These are phyloP conservation scores for Pseudonaja textilis DNA, from an alignment of 2,113 vertebrate genomes.

Conservation along the genomic window DNA sequence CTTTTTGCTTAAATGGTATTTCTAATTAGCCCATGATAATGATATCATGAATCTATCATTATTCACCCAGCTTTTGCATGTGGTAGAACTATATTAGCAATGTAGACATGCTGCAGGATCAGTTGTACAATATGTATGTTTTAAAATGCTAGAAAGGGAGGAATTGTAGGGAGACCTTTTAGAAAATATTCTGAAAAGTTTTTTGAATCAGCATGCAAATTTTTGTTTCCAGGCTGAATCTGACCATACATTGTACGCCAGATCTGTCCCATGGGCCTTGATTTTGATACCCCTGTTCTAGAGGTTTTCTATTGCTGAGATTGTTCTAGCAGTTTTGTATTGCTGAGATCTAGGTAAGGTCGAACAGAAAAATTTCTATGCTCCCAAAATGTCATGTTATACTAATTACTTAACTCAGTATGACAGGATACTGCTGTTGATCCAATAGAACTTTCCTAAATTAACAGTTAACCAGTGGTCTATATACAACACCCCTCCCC, in stretches of 20 bases:
- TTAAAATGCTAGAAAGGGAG: not conserved
- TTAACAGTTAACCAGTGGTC: not conserved
- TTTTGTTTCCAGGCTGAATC: not conserved
- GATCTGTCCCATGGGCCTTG: too few relatives aligned
- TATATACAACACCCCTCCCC: too few relatives aligned
- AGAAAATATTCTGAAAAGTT: not conserved
- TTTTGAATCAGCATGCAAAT: not conserved
- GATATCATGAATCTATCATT: not conserved
- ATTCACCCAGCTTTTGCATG: not conserved
- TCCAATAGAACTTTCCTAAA: not conserved
- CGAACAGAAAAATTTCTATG: not conserved
- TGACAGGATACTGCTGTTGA: not conserved
- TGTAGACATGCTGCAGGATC: not conserved
- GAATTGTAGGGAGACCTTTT: not conserved
- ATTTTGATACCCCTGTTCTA: too few relatives aligned
- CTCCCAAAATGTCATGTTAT: not conserved
- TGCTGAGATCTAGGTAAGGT: not conserved
- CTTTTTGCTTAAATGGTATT: conserved; percentile 24
- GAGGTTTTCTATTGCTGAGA: too few relatives aligned
- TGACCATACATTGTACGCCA: too few relatives aligned
- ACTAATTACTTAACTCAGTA: not conserved
- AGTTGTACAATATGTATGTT: not conserved
- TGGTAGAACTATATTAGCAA: not conserved
- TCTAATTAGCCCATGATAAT: conserved; percentile 28
- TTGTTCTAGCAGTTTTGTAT: not conserved